These are phyloP conservation scores for Rachycentron canadum DNA, from an alignment of 2,797 vertebrate genomes.

Conservation along the genomic window DNA sequence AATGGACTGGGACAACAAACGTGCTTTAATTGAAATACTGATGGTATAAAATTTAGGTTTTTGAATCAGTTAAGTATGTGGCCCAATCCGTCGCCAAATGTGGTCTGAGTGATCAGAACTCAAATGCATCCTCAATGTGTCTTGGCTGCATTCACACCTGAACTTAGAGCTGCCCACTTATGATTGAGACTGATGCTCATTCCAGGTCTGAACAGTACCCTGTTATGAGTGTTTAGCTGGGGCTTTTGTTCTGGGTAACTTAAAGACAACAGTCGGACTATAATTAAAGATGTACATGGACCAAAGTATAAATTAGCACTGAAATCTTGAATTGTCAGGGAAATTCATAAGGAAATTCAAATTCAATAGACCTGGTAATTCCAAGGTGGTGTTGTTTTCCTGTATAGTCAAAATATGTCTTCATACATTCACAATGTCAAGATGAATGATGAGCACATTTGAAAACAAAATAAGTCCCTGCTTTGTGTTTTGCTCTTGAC, in stretches of 20 bases:
- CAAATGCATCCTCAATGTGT: background rate
- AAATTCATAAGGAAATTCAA: constrained; percentile 16
- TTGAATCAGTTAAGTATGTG: constrained; percentile 29
- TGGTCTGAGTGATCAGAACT: background rate
- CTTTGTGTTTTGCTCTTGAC: constrained; percentile 9
- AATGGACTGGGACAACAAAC: constrained; percentile 28
- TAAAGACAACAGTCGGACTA: background rate
- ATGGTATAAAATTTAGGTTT: constrained; percentile 21
- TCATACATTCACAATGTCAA: background rate
- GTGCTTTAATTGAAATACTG: constrained; percentile 34
- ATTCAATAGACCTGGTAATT: constrained; percentile 8
- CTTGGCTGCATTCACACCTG: background rate
- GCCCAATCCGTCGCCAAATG: no score
- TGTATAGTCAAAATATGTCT: background rate
- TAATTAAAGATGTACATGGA: background rate
- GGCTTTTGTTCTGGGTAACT: background rate
- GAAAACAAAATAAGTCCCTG: background rate
- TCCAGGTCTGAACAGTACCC: background rate
- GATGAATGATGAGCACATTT: constrained; percentile 13
- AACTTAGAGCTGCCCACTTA: background rate
- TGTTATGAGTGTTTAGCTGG: background rate
- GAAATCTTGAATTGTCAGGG: background rate
- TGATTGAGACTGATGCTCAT: no score
- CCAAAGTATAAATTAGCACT: background rate
- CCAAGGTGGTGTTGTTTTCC: background rate